Conservation (phyloP, 2,113 vertebrate genomes). For the Perca schrenkii region DNA sequence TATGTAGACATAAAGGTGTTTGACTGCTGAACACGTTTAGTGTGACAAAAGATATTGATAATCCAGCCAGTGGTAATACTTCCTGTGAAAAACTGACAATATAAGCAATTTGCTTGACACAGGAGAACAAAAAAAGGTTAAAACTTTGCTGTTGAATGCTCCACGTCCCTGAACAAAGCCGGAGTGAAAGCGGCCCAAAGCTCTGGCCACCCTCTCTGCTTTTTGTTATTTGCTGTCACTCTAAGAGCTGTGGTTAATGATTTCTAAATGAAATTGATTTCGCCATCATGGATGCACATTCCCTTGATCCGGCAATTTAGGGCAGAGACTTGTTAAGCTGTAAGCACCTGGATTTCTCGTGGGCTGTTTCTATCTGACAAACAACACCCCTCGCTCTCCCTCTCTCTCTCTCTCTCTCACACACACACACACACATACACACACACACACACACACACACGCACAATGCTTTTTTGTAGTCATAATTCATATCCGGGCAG, state of each 20-base stretch:
- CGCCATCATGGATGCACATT: conserved; percentile 58
- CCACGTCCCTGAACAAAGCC: background rate
- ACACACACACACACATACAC: background rate
- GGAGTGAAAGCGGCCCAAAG: conserved; percentile 10
- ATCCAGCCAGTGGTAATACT: background rate
- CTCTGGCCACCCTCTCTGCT: conserved; percentile 8
- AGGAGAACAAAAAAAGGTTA: conserved; percentile 2
- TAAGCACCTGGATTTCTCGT: conserved; percentile 59
- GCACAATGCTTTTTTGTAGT: conserved; percentile 25
- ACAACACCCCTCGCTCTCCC: background rate
- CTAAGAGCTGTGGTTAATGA: conserved; percentile 57
- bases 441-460: background rate
- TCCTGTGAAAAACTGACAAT: conserved; percentile 8
- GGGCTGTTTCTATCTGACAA: conserved; percentile 60
- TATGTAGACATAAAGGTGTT: background rate
- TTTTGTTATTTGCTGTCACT: conserved; percentile 61
- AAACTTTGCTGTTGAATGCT: conserved; percentile 7
- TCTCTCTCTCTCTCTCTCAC: background rate
- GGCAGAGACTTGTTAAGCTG: conserved; percentile 47
- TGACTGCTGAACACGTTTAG: background rate
- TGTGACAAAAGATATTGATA: conserved; percentile 12
- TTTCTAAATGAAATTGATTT: conserved; percentile 79
- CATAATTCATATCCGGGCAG: conserved; percentile 42
- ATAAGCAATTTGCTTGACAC: background rate
- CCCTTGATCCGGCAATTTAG: conserved; percentile 61